A percentile compares a stretch with the other conserved stretches of the same genome.
Conservation (phyloP, 1,140 invertebrate species). For the Drosophila ironensis region DNA sequence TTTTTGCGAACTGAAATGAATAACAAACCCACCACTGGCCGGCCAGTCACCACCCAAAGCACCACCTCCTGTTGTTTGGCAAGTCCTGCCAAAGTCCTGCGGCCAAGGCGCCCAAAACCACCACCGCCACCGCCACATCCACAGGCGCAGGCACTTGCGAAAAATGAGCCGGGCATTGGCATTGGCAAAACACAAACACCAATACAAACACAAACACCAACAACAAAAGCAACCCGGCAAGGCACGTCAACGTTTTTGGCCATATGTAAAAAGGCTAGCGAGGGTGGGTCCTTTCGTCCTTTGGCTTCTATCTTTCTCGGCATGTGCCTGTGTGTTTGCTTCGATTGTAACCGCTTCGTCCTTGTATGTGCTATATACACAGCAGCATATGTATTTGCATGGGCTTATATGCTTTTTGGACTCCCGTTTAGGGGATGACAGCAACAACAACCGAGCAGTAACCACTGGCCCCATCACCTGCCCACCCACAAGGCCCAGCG, state of each 20-base stretch:
- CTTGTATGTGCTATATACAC: constrained; percentile 13
- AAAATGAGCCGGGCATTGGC: constrained; percentile 28
- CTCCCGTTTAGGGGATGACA: constrained; percentile 34
- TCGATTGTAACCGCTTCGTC: constrained; percentile 10
- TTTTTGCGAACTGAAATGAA: constrained; percentile 72
- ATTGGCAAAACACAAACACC: constrained; percentile 54
- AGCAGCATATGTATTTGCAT: background rate
- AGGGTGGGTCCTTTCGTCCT: constrained; percentile 51
- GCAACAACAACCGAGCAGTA: constrained; percentile 6
- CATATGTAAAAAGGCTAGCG: constrained; percentile 64
- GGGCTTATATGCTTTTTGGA: constrained; percentile 31
- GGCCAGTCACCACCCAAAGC: constrained; percentile 54
- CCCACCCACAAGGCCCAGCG: no score
- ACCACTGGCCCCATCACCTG: constrained; percentile 26
- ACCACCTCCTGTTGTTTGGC: constrained; percentile 17
- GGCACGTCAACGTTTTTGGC: constrained; percentile 59
- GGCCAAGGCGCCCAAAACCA: background rate
- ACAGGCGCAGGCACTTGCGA: constrained; percentile 47
- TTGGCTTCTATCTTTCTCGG: background rate
- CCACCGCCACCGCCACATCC: constrained; percentile 8
- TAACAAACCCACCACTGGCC: constrained; percentile 67
- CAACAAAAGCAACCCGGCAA: background rate
- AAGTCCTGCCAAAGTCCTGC: background rate
- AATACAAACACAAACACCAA: background rate
- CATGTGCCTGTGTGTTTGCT: constrained; percentile 5